A percentile compares a stretch with the other conserved stretches of the same genome.
These are phyloP conservation scores for Eupeodes corollae DNA, from an alignment of 1,140 invertebrate genomes.

Conservation along the genomic window DNA sequence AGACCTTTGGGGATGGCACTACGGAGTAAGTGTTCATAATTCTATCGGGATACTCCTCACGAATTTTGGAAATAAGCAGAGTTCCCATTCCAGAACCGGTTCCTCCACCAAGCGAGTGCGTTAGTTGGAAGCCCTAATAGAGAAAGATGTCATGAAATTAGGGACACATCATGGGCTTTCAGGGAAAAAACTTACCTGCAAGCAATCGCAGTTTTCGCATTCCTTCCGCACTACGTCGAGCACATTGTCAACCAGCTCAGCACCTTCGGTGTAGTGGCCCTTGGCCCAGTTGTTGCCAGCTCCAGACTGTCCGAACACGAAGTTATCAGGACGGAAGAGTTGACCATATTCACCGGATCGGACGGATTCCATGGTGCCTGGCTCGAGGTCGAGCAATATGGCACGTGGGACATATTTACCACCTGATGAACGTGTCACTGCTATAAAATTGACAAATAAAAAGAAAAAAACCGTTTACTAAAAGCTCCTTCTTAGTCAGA, in stretches of 20 bases:
- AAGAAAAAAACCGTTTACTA: neutral
- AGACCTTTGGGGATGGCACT: slow-evolving; percentile 62
- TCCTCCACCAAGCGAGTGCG: slow-evolving; percentile 63
- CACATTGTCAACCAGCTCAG: slow-evolving; percentile 64
- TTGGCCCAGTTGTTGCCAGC: slow-evolving; percentile 45
- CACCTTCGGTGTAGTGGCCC: slow-evolving; percentile 68
- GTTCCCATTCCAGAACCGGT: slow-evolving; percentile 74
- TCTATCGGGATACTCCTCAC: slow-evolving; percentile 70
- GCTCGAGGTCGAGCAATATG: slow-evolving; percentile 64
- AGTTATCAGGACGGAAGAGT: slow-evolving; percentile 64
- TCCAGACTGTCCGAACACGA: slow-evolving; percentile 54
- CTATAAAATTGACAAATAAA: slow-evolving; percentile 11
- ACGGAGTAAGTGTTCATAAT: slow-evolving; percentile 83
- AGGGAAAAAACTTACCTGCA: slow-evolving; percentile 39
- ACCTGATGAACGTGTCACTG: slow-evolving; percentile 37
- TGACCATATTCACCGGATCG: slow-evolving; percentile 58
- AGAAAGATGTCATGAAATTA: slow-evolving; percentile 39
- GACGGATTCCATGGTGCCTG: slow-evolving; percentile 64
- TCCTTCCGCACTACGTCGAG: slow-evolving; percentile 71
- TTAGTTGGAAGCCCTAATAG: slow-evolving; percentile 65
- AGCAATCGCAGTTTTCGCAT: slow-evolving; percentile 57
- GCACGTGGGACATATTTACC: slow-evolving; percentile 68
- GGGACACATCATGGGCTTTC: neutral
- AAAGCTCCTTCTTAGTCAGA: neutral
- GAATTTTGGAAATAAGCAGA: slow-evolving; percentile 62